Percentiles rank a stretch among this genome's conserved stretches.
phyloP scores from a whole-genome alignment of 2,113 vertebrate species.

The Circaetus cinerascens region DNA sequence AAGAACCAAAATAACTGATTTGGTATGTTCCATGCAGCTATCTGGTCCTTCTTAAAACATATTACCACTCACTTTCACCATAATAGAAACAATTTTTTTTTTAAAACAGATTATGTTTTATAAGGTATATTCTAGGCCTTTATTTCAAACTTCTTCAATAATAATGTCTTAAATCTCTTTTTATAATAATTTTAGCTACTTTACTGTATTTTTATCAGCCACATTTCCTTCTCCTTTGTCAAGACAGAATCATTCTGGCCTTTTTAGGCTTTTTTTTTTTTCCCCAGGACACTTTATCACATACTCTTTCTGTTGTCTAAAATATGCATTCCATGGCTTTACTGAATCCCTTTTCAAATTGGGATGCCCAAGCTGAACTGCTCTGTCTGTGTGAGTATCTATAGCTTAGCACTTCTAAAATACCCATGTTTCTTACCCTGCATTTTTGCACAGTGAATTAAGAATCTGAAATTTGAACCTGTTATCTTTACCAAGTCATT shows the following conservation, averaged over 20 bases:
- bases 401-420: background rate
- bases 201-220: background rate
- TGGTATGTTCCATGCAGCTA: background rate
- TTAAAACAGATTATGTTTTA: background rate
- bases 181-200: background rate
- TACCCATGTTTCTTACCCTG: background rate
- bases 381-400: background rate
- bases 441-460: background rate
- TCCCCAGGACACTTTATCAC: background rate
- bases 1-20: background rate
- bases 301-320: background rate
- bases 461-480: background rate
- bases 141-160: background rate
- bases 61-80: background rate
- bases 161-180: background rate
- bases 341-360: background rate
- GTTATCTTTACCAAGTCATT: background rate
- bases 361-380: background rate
- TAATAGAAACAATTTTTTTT: background rate
- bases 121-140: background rate
- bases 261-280: background rate
- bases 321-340: background rate
- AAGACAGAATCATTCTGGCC: background rate
- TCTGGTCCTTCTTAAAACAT: background rate
- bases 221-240: background rate